Percentiles rank a stretch among this genome's conserved stretches.
Evolutionary conservation across 2,113 vertebrate species (phyloP).

Genomic region (Megaptera novaeangliae): DNA sequence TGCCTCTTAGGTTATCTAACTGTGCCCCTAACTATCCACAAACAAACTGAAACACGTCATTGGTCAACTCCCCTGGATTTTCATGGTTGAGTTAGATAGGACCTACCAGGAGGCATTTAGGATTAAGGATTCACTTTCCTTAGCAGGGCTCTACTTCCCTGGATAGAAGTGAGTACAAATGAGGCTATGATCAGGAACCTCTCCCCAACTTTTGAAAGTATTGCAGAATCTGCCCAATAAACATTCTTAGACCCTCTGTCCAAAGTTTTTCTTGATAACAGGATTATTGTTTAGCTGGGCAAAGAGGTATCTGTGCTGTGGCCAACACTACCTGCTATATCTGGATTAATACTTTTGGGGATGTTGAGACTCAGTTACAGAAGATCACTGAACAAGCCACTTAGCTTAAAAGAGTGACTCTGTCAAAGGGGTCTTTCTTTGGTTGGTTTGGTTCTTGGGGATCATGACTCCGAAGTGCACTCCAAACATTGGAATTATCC

Average conservation of each 20-base stretch:
- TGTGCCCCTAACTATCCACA: neutral
- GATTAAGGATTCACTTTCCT: neutral
- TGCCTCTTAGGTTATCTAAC: neutral
- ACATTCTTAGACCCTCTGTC: neutral
- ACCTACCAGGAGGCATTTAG: neutral
- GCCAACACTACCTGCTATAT: neutral
- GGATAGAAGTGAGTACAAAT: neutral
- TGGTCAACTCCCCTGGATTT: neutral
- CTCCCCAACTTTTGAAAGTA: neutral
- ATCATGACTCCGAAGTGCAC: neutral
- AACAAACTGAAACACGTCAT: neutral
- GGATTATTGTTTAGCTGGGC: neutral
- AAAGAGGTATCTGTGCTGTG: neutral
- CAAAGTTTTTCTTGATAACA: neutral
- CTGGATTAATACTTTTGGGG: neutral
- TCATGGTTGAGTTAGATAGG: neutral
- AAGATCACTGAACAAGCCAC: neutral
- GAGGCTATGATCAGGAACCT: neutral
- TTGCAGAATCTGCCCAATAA: neutral
- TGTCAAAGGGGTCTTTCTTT: neutral
- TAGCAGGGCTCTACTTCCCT: neutral
- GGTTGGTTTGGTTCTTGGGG: neutral
- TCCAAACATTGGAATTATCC: neutral
- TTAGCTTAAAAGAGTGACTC: neutral
- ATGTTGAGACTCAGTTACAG: neutral